Evolutionary conservation across 1,140 invertebrate genomes (phyloP), one percentile per base, ranked within the genome.

Genomic region (Mactra quadrangularis): DNA sequence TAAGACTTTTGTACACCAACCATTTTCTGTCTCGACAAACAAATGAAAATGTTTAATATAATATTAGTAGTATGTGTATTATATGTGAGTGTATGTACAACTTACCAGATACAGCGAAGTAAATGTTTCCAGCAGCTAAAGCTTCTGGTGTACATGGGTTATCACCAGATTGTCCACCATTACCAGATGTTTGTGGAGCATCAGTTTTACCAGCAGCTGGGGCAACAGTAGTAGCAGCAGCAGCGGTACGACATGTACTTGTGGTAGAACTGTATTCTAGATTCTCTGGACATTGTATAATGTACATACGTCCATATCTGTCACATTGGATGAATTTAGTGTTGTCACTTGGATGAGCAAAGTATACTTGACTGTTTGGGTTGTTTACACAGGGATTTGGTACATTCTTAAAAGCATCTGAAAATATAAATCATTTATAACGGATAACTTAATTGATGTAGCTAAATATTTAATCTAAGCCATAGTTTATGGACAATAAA

Each of bases 261-360:
- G 74, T 76, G 7, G 57, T 57, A 13, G 38, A 25, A 59, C 72
- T 78, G 55, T 85, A 87, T 11, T 50, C n/a, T 19, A 82, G 68
- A 47, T 82, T 75, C 19, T 71, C 66, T 62, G 87, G 87, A 33
- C 87, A 88, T 55, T 86, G 86, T 35, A 88, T 87, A 57, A 88
- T 83, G 68, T 87, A 88, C 84, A 88, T 87, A 0, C 85, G 60
- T 19, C 74, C 81, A 29, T 81, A 82, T 53, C 84, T 64, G 83
- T 87, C 87, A 68, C 87, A 88, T 79, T 88, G 86, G 53, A 88
- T 76, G 81, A 87, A 88, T 72, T 88, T 88, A 64, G 66, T 83
- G 75, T 66, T 74, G 84, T 88, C 87, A 0, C 25, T 53, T 50
- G 86, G 86, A 62, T 88, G 85, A 22, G 85, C 75, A 60, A 86